phyloP scores from a whole-genome alignment of 2,797 vertebrate species.

The Acipenser ruthenus region DNA sequence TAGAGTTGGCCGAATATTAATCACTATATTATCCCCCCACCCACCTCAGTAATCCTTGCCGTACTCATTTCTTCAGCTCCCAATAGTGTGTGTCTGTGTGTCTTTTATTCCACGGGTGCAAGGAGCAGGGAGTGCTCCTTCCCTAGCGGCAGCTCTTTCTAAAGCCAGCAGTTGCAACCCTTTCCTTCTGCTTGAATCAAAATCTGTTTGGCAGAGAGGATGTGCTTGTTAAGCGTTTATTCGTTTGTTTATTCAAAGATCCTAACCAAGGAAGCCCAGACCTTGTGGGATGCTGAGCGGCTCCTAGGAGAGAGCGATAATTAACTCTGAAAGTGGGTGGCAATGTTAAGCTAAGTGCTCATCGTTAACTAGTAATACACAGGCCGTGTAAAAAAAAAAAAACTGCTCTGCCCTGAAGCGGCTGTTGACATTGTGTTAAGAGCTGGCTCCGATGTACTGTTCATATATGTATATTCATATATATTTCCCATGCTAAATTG shows the following conservation, averaged over 20 bases:
- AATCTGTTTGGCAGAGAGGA: slow-evolving; percentile 25
- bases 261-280: slow-evolving; percentile 48
- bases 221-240: slow-evolving; percentile 47
- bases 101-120: too few relatives aligned
- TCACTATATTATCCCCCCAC: too few relatives aligned
- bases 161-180: too few relatives aligned
- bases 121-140: too few relatives aligned
- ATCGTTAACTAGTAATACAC: slow-evolving; percentile 75
- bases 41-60: too few relatives aligned
- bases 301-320: slow-evolving; percentile 71
- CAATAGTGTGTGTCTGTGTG: too few relatives aligned
- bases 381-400: slow-evolving; percentile 46
- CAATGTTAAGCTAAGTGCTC: slow-evolving; percentile 72
- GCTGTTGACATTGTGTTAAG: slow-evolving; percentile 77
- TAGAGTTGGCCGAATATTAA: too few relatives aligned
- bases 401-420: slow-evolving; percentile 68
- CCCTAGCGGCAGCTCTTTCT: neutral
- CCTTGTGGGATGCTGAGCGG: slow-evolving; percentile 44
- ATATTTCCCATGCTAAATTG: slow-evolving; percentile 68
- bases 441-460: slow-evolving; percentile 48
- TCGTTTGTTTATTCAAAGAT: slow-evolving; percentile 66
- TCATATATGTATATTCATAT: slow-evolving; percentile 21
- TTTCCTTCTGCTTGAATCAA: slow-evolving; percentile 7
- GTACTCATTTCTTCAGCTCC: too few relatives aligned
- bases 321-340: slow-evolving; percentile 68